Percentiles rank a stretch among this genome's conserved stretches.
Evolutionary conservation across 2,888 invertebrate species (phyloP).

Genomic region (Chymomyza caudatula): DNA sequence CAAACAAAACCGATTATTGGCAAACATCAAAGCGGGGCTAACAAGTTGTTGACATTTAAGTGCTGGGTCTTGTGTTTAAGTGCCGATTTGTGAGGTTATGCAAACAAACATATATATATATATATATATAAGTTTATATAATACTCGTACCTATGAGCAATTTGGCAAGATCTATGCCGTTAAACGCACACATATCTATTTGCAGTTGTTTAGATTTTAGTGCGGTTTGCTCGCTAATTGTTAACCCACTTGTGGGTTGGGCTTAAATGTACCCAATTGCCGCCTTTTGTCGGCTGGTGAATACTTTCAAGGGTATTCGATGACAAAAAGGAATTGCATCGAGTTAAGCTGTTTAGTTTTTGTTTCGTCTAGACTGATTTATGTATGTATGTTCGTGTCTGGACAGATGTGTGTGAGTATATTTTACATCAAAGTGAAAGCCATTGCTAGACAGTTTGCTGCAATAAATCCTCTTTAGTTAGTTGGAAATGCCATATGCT

Average conservation of each 20-base stretch:
- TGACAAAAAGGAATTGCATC: constrained; percentile 72
- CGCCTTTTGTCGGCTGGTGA: constrained; percentile 18
- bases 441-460: constrained; percentile 67
- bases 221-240: constrained; percentile 47
- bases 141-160: not conserved
- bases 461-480: constrained; percentile 65
- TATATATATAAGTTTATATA: not conserved
- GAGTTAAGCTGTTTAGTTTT: constrained; percentile 60
- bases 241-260: not conserved
- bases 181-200: not conserved
- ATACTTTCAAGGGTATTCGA: constrained; percentile 64
- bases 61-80: constrained; percentile 2
- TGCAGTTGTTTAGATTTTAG: constrained; percentile 7
- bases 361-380: constrained; percentile 67
- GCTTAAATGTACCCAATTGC: constrained; percentile 69
- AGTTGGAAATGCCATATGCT: constrained; percentile 29
- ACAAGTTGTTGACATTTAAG: constrained; percentile 33
- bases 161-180: not conserved
- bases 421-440: constrained; percentile 65
- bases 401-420: not conserved
- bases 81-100: not conserved
- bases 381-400: constrained; percentile 13
- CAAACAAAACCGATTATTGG: constrained; percentile 66
- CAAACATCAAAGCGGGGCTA: constrained; percentile 55
- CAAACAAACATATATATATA: not conserved